Percentiles rank a stretch among this genome's conserved stretches.
Conservation (phyloP, 2,113 vertebrate genomes). For the Naja naja region DNA sequence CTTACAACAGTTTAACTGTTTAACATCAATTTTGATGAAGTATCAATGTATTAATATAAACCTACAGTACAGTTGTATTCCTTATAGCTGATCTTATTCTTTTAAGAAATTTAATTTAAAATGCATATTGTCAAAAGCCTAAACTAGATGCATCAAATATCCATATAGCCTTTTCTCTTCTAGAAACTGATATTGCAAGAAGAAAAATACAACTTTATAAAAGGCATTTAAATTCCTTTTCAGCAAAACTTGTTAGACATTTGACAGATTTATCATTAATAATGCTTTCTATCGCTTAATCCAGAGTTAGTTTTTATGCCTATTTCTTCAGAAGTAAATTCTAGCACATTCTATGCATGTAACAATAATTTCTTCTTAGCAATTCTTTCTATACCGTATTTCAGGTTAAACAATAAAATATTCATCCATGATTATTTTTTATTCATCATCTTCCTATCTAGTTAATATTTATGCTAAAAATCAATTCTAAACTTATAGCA, state of each 20-base stretch:
- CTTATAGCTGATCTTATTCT: neutral
- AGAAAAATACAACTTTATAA: neutral
- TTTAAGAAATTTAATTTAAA: conserved; percentile 24
- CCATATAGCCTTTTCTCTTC: neutral
- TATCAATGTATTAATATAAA: conserved; percentile 21
- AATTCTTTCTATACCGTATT: neutral
- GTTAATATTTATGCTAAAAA: neutral
- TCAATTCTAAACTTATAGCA: neutral
- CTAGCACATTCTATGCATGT: neutral
- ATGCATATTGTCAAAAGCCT: neutral
- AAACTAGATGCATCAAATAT: neutral
- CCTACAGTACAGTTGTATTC: neutral
- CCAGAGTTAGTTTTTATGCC: neutral
- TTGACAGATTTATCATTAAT: neutral
- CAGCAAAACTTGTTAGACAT: neutral
- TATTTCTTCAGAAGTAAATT: neutral
- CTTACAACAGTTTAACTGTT: neutral
- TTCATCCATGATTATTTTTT: neutral
- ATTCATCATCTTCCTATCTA: neutral
- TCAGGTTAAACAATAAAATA: neutral
- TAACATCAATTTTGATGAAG: conserved; percentile 13
- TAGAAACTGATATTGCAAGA: neutral
- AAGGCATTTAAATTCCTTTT: neutral
- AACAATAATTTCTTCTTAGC: neutral
- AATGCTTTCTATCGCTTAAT: neutral